phyloP scores from a whole-genome alignment of 2,797 vertebrate genomes.

The Enteromius viviparus region DNA sequence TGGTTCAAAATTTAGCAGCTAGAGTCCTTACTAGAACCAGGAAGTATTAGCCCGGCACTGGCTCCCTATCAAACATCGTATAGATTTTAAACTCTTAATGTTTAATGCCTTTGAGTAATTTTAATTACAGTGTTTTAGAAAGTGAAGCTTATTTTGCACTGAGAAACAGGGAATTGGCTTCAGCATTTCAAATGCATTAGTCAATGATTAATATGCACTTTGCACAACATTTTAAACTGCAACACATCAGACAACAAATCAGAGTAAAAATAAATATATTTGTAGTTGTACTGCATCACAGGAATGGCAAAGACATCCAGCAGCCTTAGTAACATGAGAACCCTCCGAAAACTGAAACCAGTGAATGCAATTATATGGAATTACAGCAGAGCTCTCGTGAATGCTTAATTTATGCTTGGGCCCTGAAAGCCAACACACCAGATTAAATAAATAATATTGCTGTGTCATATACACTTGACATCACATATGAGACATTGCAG shows the following conservation, averaged over 20 bases:
- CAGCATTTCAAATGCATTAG: neutral
- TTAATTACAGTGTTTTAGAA: too few species aligned
- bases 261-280: neutral
- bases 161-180: neutral
- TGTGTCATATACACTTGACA: neutral
- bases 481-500: neutral
- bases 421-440: neutral
- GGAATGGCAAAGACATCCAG: neutral
- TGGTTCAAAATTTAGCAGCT: too few species aligned
- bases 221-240: neutral
- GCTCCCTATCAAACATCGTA: too few species aligned
- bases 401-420: constrained; percentile 17
- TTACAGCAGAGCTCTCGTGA: constrained; percentile 26
- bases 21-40: too few species aligned
- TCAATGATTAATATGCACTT: constrained; percentile 33
- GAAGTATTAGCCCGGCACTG: too few species aligned
- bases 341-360: constrained; percentile 2
- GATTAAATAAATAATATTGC: neutral
- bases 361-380: constrained; percentile 26
- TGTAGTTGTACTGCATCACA: neutral
- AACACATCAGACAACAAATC: neutral
- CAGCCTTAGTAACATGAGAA: constrained; percentile 5
- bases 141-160: too few species aligned
- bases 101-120: too few species aligned
- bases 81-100: too few species aligned